Conservation (phyloP, 1,140 invertebrate genomes). For the Bombus superbus region DNA sequence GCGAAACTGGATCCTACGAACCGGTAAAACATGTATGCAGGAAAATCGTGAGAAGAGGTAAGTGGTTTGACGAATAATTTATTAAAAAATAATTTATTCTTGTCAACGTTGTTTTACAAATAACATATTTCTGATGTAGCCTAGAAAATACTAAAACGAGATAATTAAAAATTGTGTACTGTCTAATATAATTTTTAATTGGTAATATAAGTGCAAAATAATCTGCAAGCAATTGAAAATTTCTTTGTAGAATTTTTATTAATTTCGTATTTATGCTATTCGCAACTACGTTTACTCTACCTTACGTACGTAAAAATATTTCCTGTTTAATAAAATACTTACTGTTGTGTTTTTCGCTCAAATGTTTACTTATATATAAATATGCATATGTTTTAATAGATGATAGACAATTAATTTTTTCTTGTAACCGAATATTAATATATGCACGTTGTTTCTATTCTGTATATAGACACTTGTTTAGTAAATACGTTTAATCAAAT, state of each 20-base stretch:
- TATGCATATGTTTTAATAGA: not conserved
- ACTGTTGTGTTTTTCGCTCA: not conserved
- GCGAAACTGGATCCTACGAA: slow-evolving; percentile 63
- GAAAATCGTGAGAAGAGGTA: slow-evolving; percentile 77
- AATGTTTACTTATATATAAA: no score
- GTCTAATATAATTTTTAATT: not conserved
- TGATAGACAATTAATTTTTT: not conserved
- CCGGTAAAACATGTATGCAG: slow-evolving; percentile 73
- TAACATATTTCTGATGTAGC: not conserved
- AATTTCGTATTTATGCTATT: no score
- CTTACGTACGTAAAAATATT: no score
- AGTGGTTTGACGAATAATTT: not conserved
- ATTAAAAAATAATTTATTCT: not conserved
- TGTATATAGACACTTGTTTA: not conserved
- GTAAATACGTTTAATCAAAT: not conserved
- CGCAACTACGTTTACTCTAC: no score
- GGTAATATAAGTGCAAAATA: no score
- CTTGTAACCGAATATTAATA: not conserved
- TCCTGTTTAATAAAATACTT: not conserved
- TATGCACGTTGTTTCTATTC: not conserved
- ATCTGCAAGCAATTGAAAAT: no score
- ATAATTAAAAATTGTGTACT: no score
- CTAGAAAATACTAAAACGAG: no score
- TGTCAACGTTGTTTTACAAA: no score
- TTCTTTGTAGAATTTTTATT: no score